These are phyloP conservation scores for Archips xylosteana DNA, from an alignment of 2,888 invertebrate species.

Conservation along the genomic window DNA sequence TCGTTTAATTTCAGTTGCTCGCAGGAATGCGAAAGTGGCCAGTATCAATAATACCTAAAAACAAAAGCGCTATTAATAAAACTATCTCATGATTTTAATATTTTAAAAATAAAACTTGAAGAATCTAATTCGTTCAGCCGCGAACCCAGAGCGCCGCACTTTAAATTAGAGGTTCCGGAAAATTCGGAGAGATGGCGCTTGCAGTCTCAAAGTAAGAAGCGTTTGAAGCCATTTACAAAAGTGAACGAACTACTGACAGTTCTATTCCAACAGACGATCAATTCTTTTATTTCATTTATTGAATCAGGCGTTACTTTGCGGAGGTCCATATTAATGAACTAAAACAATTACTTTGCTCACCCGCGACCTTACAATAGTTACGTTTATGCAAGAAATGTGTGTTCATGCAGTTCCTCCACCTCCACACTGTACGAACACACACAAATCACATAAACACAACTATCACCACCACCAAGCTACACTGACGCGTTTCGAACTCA, in stretches of 20 bases:
- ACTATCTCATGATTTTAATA: neutral
- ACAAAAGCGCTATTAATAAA: neutral
- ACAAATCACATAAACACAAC: too few species aligned
- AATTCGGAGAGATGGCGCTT: slow-evolving; percentile 36
- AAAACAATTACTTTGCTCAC: too few species aligned
- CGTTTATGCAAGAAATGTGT: too few species aligned
- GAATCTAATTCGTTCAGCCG: neutral
- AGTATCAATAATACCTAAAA: neutral
- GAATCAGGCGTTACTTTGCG: too few species aligned
- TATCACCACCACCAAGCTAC: too few species aligned
- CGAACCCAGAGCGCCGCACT: neutral
- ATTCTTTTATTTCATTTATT: slow-evolving; percentile 19
- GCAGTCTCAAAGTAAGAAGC: slow-evolving; percentile 11
- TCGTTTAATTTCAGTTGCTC: slow-evolving; percentile 22
- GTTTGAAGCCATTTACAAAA: neutral
- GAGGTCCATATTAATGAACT: too few species aligned
- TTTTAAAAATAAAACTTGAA: neutral
- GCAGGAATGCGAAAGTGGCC: slow-evolving; percentile 13
- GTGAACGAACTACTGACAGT: slow-evolving; percentile 6
- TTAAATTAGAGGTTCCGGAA: slow-evolving; percentile 15
- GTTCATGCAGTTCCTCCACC: too few species aligned
- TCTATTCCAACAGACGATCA: slow-evolving; percentile 9
- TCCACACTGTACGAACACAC: too few species aligned
- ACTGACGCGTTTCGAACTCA: too few species aligned
- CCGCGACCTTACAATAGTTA: too few species aligned